Evolutionary conservation across 2,888 invertebrate species (phyloP).

Genomic region (Cenopis cana): DNA sequence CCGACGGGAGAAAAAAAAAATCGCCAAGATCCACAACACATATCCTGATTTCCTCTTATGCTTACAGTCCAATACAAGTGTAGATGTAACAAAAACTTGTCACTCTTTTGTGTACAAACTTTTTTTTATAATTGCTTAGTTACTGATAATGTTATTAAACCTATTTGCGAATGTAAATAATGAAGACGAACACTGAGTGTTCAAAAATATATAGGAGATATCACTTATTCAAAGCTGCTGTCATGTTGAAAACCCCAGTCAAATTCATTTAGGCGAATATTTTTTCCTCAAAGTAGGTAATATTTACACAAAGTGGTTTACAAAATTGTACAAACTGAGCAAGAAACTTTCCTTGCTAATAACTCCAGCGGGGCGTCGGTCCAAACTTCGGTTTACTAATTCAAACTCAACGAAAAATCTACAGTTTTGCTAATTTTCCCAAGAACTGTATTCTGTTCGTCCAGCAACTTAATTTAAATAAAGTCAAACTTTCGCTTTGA

Average conservation of each 20-base stretch:
- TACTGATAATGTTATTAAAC: too few relatives aligned
- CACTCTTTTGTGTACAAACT: too few relatives aligned
- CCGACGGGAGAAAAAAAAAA: too few relatives aligned
- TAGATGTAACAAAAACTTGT: too few relatives aligned
- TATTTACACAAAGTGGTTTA: slow-evolving; percentile 69
- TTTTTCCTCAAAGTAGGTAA: slow-evolving; percentile 56
- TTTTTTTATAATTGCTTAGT: too few relatives aligned
- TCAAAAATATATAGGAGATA: neutral
- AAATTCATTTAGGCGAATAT: slow-evolving; percentile 46
- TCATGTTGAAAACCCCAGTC: slow-evolving; percentile 25
- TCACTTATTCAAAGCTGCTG: neutral
- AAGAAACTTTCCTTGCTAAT: slow-evolving; percentile 68
- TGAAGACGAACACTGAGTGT: too few relatives aligned
- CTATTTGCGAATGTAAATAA: too few relatives aligned
- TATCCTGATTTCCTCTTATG: too few relatives aligned
- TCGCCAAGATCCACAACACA: too few relatives aligned
- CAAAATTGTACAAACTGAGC: slow-evolving; percentile 72
- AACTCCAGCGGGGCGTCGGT: slow-evolving; percentile 58
- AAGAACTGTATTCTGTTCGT: slow-evolving; percentile 46
- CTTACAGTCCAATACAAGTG: too few relatives aligned
- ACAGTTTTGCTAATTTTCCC: slow-evolving; percentile 65
- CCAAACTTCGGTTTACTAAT: slow-evolving; percentile 59
- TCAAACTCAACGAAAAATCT: slow-evolving; percentile 65
- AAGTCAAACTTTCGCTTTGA: slow-evolving; percentile 50
- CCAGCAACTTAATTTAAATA: slow-evolving; percentile 45